These are phyloP conservation scores for Mycalesis mineus DNA, from an alignment of 2,888 invertebrate genomes.

Conservation along the genomic window DNA sequence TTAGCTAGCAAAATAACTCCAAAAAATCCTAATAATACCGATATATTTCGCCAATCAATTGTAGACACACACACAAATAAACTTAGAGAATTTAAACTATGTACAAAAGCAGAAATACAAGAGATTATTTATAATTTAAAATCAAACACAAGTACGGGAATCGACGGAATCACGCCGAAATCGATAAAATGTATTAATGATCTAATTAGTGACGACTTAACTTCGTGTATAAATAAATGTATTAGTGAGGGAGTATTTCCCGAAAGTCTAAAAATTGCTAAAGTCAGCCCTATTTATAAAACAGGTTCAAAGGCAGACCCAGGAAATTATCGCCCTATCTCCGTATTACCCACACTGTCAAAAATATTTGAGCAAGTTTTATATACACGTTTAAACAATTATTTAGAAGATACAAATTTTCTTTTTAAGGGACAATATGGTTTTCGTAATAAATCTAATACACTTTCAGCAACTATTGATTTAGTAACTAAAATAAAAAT, in stretches of 20 bases:
- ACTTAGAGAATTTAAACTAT: too few relatives aligned
- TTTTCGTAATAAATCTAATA: neutral
- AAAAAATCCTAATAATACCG: neutral
- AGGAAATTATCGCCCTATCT: too few relatives aligned
- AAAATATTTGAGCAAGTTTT: too few relatives aligned
- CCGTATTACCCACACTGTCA: too few relatives aligned
- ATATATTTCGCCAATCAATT: too few relatives aligned
- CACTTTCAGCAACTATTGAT: neutral
- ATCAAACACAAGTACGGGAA: neutral
- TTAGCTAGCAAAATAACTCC: neutral
- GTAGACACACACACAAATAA: too few relatives aligned
- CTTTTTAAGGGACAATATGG: neutral
- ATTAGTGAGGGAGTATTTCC: neutral
- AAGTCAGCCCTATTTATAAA: neutral
- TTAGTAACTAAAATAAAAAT: constrained; percentile 21
- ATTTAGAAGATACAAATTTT: too few relatives aligned
- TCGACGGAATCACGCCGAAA: neutral
- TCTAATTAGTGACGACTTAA: neutral
- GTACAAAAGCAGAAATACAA: too few relatives aligned
- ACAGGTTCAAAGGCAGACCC: neutral
- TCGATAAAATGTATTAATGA: neutral
- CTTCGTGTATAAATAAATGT: neutral
- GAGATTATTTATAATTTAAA: too few relatives aligned
- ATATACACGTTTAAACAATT: neutral
- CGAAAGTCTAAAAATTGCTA: neutral